These are phyloP conservation scores for Neelides folsomi DNA, from an alignment of 2,888 invertebrate genomes.

Conservation along the genomic window DNA sequence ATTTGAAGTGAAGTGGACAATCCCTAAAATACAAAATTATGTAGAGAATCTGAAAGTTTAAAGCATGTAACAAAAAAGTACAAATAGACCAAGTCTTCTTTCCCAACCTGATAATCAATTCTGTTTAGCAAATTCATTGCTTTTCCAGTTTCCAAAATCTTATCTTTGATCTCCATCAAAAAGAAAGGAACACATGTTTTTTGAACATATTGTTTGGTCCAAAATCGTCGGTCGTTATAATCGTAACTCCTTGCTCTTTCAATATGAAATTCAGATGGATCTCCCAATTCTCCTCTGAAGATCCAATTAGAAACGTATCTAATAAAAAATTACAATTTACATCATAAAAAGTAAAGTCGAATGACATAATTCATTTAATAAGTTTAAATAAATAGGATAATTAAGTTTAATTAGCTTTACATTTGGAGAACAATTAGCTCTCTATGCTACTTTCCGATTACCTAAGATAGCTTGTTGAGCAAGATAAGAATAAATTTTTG, in stretches of 20 bases:
- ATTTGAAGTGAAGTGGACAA: slow-evolving; percentile 1
- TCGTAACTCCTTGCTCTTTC: slow-evolving; percentile 7
- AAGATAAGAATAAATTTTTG: slow-evolving; percentile 17
- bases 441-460: slow-evolving; percentile 6
- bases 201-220: slow-evolving; percentile 29
- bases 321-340: neutral
- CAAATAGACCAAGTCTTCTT: neutral
- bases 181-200: slow-evolving; percentile 20
- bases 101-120: slow-evolving; percentile 18
- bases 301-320: slow-evolving; percentile 32
- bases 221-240: slow-evolving; percentile 25
- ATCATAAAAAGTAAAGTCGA: neutral
- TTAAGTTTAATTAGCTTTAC: no score
- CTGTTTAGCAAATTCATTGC: slow-evolving; percentile 22
- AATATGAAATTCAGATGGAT: slow-evolving; percentile 26
- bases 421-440: no score
- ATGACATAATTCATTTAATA: neutral
- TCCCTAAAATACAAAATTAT: slow-evolving; percentile 4
- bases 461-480: slow-evolving; percentile 26
- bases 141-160: slow-evolving; percentile 30
- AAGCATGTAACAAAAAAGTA: no score
- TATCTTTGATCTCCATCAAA: slow-evolving; percentile 13
- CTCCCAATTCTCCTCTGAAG: slow-evolving; percentile 22
- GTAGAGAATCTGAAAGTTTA: no score
- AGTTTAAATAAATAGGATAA: no score